Evolutionary conservation across 2,888 invertebrate species (phyloP).

Genomic region (Rutpela maculata): DNA sequence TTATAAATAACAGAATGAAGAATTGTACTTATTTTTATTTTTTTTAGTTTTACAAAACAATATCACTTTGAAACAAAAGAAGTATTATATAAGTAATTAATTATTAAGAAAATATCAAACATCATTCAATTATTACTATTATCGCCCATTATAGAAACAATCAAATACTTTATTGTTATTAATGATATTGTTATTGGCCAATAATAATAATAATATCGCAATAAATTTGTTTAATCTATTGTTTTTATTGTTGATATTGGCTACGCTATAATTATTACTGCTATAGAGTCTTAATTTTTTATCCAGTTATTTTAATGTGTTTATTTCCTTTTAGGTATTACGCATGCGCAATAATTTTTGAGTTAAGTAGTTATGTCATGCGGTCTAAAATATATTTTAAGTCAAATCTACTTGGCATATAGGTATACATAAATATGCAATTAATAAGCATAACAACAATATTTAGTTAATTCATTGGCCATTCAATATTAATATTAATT

Average conservation of each 20-base stretch:
- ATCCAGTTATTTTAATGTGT: not conserved
- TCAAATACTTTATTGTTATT: conserved; percentile 36
- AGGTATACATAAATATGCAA: too few species aligned
- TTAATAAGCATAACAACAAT: too few species aligned
- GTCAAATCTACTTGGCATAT: not conserved
- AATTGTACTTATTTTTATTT: not conserved
- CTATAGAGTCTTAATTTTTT: not conserved
- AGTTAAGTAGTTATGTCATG: conserved; percentile 33
- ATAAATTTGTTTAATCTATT: conserved; percentile 22
- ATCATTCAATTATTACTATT: conserved; percentile 33
- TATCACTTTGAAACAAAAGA: not conserved
- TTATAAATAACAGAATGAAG: not conserved
- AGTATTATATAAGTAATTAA: not conserved
- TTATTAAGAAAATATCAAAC: conserved; percentile 17
- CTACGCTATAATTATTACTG: not conserved
- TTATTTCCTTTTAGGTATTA: conserved; percentile 5
- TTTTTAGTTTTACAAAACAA: too few species aligned
- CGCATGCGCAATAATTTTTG: conserved; percentile 40
- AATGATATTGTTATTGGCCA: conserved; percentile 37
- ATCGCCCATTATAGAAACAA: conserved; percentile 34
- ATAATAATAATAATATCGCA: conserved; percentile 33
- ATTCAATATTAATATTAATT: too few species aligned
- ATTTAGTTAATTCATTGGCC: too few species aligned
- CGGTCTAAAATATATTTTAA: not conserved
- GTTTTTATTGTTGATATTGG: conserved; percentile 12